Percentiles rank a stretch among this genome's conserved stretches.
These are phyloP conservation scores for Cephalopterus ornatus DNA, from an alignment of 2,113 vertebrate genomes.

Conservation along the genomic window DNA sequence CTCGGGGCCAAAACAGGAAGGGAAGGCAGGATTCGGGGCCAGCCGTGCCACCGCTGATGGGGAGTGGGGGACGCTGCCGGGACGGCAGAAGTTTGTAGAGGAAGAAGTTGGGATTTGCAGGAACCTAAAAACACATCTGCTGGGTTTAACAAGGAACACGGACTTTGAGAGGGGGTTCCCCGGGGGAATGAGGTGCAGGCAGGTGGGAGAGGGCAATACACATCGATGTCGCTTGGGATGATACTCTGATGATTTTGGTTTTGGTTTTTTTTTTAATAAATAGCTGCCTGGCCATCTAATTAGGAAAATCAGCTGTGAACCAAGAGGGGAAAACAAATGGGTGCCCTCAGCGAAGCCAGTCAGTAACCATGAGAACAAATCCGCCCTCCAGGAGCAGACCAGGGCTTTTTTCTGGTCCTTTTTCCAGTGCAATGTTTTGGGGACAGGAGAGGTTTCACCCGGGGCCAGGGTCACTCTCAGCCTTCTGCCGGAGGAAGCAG, in stretches of 20 bases:
- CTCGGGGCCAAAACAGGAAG: neutral
- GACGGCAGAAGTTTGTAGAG: neutral
- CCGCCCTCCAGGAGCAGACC: neutral
- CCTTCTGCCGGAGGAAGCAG: neutral
- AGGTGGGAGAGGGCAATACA: neutral
- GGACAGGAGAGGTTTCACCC: neutral
- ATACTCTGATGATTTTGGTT: neutral
- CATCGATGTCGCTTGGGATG: neutral
- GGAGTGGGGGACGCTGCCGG: neutral
- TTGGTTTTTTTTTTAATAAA: neutral
- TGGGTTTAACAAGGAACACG: neutral
- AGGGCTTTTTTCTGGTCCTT: neutral
- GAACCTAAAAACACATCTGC: rapidly evolving
- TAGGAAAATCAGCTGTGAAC: neutral
- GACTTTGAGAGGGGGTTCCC: neutral
- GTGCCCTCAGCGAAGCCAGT: neutral
- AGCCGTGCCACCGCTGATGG: neutral
- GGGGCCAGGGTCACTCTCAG: neutral
- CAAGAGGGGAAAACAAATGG: neutral
- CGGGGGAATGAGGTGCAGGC: neutral
- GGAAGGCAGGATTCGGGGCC: neutral
- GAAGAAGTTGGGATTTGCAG: neutral
- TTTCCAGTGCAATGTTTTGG: neutral
- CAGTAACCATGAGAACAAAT: neutral
- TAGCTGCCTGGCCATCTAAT: neutral